Base-by-base conservation (phyloP, 1,140 invertebrate species). In the Pteromalus puparum region DNA sequence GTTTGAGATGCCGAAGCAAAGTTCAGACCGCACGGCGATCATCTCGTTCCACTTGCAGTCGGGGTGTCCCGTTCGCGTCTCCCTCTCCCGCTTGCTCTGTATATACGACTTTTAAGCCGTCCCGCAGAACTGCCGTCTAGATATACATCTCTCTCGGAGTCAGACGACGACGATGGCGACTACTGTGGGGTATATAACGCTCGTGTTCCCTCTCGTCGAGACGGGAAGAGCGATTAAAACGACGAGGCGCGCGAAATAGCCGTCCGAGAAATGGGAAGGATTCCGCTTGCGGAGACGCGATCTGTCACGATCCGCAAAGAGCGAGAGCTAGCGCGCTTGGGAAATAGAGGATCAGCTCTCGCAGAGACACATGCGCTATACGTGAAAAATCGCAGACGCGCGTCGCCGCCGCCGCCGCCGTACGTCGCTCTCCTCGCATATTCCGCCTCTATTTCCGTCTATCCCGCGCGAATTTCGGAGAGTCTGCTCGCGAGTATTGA, bases 241-340 rank as follows among this genome's bases (percentile, higher is more conserved):
- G 24, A 70, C 46, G 24, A 70, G 28, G 68, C 24, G 15, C 28
- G 28, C 24, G 26, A 70, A 70, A 30, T 28, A 70, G 28, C 68
- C 28, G 30, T 67, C 53, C 15, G 28, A 82, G 80, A 85, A 86
- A 87, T 84, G 72, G 74, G 61, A 61, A 85, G 77, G 78, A 86
- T 46, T 79, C 83, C 80, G 85, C 53, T 61, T 61, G 53, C 53
- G 15, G 53, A 61, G 53, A 61, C 53, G 18, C 53, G 53, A 61
- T 61, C 53, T 61, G 53, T 61, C 53, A 61, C 53, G 53, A 61
- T 61, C 53, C 53, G 21, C 18, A 61, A 61, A 61, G 53, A 61
- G 53, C 53, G 15, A 4, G 15, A 18, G 18, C 12, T 12, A 18
- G 1, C 13, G 12, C 13, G 12, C 5, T 42, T 81, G 83, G 61